Evolutionary conservation across 37 sponge, comb jelly and placozoan genomes (phyloP).

Genomic region (Agelas oroides): DNA sequence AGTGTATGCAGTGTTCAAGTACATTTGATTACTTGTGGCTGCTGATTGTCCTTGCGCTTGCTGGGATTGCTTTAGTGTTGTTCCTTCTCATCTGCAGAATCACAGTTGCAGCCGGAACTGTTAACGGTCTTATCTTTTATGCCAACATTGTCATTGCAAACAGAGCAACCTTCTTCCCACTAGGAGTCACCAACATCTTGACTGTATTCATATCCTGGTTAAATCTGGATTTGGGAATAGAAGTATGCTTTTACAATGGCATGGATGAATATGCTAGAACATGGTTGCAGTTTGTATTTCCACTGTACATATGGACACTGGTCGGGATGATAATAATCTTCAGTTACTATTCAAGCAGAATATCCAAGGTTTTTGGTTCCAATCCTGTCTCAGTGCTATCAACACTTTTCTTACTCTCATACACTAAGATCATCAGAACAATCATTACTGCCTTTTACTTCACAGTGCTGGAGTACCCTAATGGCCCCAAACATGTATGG

Average conservation of each 20-base stretch:
- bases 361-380: background rate
- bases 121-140: constrained; percentile 10
- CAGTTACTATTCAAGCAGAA: background rate
- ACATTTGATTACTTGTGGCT: too few species aligned
- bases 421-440: constrained; percentile 8
- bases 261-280: background rate
- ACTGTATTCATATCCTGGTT: background rate
- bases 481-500: background rate
- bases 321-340: background rate
- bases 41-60: background rate
- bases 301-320: constrained; percentile 12
- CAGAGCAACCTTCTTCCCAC: background rate
- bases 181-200: background rate
- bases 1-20: background rate
- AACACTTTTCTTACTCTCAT: constrained; percentile 31
- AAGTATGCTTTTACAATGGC: background rate
- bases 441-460: background rate
- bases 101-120: constrained; percentile 8
- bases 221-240: constrained; percentile 11
- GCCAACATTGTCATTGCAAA: background rate
- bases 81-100: background rate
- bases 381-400: constrained; percentile 24
- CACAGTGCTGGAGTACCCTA: background rate
- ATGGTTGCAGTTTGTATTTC: constrained; percentile 22
- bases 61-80: background rate